phyloP scores from a whole-genome alignment of 2,888 invertebrate species.

The Drosophila parthenogenetica region DNA sequence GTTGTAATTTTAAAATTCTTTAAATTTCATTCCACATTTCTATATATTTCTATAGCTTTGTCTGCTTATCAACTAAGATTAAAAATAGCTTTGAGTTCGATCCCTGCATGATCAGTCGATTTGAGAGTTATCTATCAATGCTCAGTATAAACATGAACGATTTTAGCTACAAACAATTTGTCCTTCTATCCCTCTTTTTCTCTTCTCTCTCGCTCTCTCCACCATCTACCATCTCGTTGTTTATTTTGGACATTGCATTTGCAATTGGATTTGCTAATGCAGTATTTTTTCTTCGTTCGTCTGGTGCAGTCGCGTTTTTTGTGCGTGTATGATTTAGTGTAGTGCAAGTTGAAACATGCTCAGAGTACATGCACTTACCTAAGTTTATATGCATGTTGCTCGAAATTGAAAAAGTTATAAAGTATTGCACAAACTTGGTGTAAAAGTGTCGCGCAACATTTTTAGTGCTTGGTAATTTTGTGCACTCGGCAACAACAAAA shows the following conservation, averaged over 20 bases:
- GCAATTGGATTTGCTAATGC: slow-evolving; percentile 44
- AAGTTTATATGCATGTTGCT: slow-evolving; percentile 1
- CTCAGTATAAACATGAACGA: background rate
- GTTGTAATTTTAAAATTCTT: too few relatives aligned
- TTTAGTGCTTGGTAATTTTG: slow-evolving; percentile 28
- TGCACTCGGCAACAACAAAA: slow-evolving; percentile 42
- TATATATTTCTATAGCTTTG: background rate
- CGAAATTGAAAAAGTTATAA: slow-evolving; percentile 19
- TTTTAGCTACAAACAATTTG: slow-evolving; percentile 3
- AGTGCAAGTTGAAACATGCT: background rate
- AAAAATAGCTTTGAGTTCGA: background rate
- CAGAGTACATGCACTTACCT: background rate
- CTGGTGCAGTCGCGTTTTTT: slow-evolving; percentile 35
- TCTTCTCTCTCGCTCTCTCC: background rate
- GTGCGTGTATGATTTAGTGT: slow-evolving; percentile 17
- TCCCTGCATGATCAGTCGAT: background rate
- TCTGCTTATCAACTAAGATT: background rate
- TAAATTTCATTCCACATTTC: background rate
- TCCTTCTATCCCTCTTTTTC: slow-evolving; percentile 5
- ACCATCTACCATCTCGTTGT: background rate
- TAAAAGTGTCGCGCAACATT: slow-evolving; percentile 28
- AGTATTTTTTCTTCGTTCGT: slow-evolving; percentile 53
- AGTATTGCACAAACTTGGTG: slow-evolving; percentile 17
- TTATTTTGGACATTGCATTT: slow-evolving; percentile 33
- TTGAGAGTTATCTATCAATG: background rate